A percentile compares a stretch with the other conserved stretches of the same genome.
phyloP scores from a whole-genome alignment of 2,113 vertebrate species.

The Vicugna pacos region DNA sequence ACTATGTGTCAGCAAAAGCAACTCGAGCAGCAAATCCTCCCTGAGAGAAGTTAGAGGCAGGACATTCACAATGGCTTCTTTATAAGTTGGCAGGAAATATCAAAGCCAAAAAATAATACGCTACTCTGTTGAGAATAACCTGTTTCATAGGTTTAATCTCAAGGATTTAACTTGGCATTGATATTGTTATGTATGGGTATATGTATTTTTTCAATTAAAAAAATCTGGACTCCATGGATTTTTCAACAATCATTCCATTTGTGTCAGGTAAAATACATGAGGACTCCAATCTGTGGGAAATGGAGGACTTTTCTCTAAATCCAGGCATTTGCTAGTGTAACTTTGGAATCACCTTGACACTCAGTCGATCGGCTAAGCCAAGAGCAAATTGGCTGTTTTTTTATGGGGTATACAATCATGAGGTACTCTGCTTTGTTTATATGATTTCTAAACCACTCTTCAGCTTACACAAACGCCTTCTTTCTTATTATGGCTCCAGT shows the following conservation, averaged over 20 bases:
- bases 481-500: neutral
- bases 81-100: slow-evolving; percentile 76
- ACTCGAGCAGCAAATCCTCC: slow-evolving; percentile 2
- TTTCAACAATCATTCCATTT: slow-evolving; percentile 74
- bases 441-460: slow-evolving; percentile 60
- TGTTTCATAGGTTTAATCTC: slow-evolving; percentile 79
- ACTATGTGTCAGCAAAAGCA: slow-evolving; percentile 72
- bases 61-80: slow-evolving; percentile 73
- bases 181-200: neutral
- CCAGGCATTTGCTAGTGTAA: slow-evolving; percentile 51
- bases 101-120: slow-evolving; percentile 72
- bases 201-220: slow-evolving; percentile 70
- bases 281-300: slow-evolving; percentile 62
- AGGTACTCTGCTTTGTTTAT: neutral
- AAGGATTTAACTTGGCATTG: slow-evolving; percentile 81
- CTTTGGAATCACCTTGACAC: slow-evolving; percentile 42
- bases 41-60: slow-evolving; percentile 56
- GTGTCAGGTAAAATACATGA: slow-evolving; percentile 77
- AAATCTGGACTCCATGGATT: slow-evolving; percentile 74
- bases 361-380: slow-evolving; percentile 56
- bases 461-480: neutral
- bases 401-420: neutral
- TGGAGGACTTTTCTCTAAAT: slow-evolving; percentile 69
- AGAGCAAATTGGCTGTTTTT: neutral
- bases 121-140: slow-evolving; percentile 72